phyloP scores from a whole-genome alignment of 2,888 invertebrate genomes.

The Criorhina ranunculi region DNA sequence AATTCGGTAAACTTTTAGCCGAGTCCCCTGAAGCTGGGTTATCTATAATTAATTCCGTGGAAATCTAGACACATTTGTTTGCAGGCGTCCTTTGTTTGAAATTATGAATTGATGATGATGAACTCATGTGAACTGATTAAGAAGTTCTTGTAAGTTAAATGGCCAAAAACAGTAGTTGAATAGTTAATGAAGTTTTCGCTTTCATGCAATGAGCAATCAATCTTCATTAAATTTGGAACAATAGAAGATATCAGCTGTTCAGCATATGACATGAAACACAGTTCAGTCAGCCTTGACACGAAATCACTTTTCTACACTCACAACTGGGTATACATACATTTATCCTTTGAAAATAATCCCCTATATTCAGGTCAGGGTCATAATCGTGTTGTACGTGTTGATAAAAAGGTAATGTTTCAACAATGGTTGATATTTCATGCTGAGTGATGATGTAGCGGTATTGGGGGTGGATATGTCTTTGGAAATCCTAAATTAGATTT shows the following conservation, averaged over 20 bases:
- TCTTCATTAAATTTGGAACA: conserved; percentile 52
- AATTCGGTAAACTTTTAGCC: background rate
- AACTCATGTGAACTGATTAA: conserved; percentile 17
- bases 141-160: conserved; percentile 16
- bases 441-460: conserved; percentile 7
- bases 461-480: background rate
- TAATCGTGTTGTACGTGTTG: conserved; percentile 2
- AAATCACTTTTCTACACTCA: conserved; percentile 23
- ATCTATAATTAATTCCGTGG: conserved; percentile 24
- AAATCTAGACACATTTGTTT: conserved; percentile 11
- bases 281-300: conserved; percentile 67
- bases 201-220: conserved; percentile 52
- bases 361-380: conserved; percentile 22
- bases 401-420: conserved; percentile 16
- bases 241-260: conserved; percentile 37
- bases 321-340: conserved; percentile 21
- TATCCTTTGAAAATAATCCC: conserved; percentile 38
- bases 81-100: background rate
- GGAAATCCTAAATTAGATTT: too few species aligned
- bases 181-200: conserved; percentile 24
- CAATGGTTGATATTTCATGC: conserved; percentile 53
- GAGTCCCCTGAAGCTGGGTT: conserved; percentile 11
- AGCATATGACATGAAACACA: conserved; percentile 25
- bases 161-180: conserved; percentile 9
- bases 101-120: background rate